A percentile compares a stretch with the other conserved stretches of the same genome.
phyloP scores from a whole-genome alignment of 2,113 vertebrate species.

The Microtus oregoni region DNA sequence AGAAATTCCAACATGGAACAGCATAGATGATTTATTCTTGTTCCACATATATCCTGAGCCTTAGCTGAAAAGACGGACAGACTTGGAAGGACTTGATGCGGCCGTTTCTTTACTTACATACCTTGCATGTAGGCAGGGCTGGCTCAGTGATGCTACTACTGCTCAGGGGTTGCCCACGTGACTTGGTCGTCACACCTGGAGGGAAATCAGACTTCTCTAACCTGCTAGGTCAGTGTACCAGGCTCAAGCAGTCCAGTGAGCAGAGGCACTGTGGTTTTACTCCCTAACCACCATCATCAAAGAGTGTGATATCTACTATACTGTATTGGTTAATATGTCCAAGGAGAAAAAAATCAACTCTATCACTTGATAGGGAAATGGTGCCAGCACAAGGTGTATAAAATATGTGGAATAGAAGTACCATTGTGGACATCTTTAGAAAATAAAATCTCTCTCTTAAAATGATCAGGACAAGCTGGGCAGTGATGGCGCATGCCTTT shows the following conservation, averaged over 20 bases:
- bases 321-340: too few relatives aligned
- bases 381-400: neutral
- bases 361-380: neutral
- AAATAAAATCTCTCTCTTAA: conserved; percentile 8
- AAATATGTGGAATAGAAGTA: neutral
- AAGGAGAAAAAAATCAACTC: neutral
- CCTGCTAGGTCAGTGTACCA: neutral
- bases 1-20: too few relatives aligned
- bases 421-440: neutral
- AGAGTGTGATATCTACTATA: neutral
- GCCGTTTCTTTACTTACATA: neutral
- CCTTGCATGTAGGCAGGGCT: neutral
- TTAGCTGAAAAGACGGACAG: neutral
- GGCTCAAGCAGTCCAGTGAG: neutral
- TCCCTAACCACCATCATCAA: neutral
- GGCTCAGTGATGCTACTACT: neutral
- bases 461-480: neutral
- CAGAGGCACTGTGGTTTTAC: too few relatives aligned
- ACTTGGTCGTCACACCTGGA: neutral
- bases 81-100: neutral
- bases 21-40: too few relatives aligned
- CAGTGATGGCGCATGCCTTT: too few relatives aligned
- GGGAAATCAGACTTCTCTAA: neutral
- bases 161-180: fast-evolving
- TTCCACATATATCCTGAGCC: too few relatives aligned